Evolutionary conservation across 2,797 vertebrate genomes (phyloP).

Genomic region (Astyanax mexicanus): DNA sequence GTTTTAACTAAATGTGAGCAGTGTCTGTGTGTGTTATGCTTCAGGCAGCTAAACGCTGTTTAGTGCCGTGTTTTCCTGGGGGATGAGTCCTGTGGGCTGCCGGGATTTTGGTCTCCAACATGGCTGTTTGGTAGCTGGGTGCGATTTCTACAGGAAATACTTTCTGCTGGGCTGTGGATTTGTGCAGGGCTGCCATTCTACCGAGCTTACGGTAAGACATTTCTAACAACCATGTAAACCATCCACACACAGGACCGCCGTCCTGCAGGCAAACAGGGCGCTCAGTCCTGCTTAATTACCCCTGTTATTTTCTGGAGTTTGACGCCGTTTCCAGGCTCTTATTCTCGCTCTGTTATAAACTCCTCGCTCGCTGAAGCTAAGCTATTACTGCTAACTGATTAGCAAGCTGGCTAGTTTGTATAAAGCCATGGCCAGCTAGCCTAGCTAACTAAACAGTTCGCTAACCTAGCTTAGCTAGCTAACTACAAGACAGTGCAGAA

Average conservation of each 20-base stretch:
- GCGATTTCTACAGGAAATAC: constrained; percentile 76
- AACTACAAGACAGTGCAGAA: too few species aligned
- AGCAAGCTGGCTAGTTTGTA: not conserved
- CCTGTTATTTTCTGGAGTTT: not conserved
- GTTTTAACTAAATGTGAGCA: too few species aligned
- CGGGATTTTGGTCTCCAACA: constrained; percentile 48
- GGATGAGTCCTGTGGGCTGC: not conserved
- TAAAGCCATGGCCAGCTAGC: too few species aligned
- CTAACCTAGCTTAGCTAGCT: too few species aligned
- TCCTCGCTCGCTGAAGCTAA: constrained; percentile 21
- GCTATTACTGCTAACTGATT: not conserved
- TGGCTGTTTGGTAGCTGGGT: constrained; percentile 50
- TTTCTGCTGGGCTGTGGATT: constrained; percentile 59
- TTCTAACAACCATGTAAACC: constrained; percentile 36
- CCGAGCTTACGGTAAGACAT: constrained; percentile 84
- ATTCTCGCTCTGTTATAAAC: not conserved
- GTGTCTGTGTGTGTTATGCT: too few species aligned
- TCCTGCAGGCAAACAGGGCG: constrained; percentile 13
- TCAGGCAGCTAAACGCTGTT: too few species aligned
- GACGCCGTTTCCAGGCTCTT: not conserved
- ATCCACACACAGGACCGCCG: constrained; percentile 45
- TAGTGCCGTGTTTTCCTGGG: too few species aligned
- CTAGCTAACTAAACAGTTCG: too few species aligned
- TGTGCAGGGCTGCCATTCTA: constrained; percentile 83
- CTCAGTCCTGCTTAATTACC: not conserved